Conservation (phyloP, 2,113 vertebrate genomes). For the Colossoma macropomum region DNA sequence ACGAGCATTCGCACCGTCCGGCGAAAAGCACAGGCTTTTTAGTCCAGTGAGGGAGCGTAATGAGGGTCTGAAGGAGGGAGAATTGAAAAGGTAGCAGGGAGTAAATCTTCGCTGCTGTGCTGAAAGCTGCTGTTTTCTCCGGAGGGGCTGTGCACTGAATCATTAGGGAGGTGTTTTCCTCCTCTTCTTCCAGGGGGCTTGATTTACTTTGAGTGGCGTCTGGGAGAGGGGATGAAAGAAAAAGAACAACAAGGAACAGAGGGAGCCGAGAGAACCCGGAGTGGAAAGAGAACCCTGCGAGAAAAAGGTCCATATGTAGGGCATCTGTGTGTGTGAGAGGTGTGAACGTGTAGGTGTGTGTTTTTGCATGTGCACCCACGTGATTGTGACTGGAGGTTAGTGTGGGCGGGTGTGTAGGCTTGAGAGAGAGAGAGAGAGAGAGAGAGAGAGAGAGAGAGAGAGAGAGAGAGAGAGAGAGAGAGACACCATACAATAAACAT, state of each 20-base stretch:
- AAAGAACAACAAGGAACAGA: not conserved
- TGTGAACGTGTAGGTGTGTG: not conserved
- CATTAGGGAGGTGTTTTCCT: not conserved
- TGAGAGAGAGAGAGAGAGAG: not conserved
- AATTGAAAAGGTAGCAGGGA: not conserved
- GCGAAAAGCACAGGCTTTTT: not conserved
- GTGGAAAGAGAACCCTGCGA: not conserved
- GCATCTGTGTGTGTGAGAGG: not conserved
- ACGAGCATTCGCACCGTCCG: too few species aligned
- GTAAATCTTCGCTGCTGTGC: not conserved
- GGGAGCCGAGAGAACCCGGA: not conserved
- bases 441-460: conserved; percentile 21
- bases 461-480: conserved; percentile 27
- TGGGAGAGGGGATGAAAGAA: not conserved
- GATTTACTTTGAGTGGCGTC: not conserved
- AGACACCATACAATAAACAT: too few species aligned
- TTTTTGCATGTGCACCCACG: not conserved
- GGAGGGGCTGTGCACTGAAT: not conserved
- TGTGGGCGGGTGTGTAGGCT: not conserved
- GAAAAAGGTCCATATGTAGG: conserved; percentile 9
- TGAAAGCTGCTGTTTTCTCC: not conserved
- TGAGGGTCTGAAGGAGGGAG: not conserved
- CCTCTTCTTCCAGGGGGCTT: not conserved
- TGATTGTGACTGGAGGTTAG: not conserved
- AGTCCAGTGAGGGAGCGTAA: not conserved